phyloP scores from a whole-genome alignment of 2,113 vertebrate species.

The Bos taurus region ARS-UCD2.0 NC_037339.1:56267501-56268000 shows the following conservation, averaged over 20 bases:
- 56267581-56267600: neutral
- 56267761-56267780: neutral
- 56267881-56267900: neutral
- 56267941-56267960: neutral
- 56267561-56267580: neutral
- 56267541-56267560: neutral
- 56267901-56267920: neutral
- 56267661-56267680: rapidly evolving
- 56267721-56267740: neutral
- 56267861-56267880: neutral
- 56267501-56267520: neutral
- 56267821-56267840: neutral
- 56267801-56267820: neutral
- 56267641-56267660: neutral
- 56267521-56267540: neutral
- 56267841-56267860: neutral
- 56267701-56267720: neutral
- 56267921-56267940: neutral
- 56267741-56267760: neutral
- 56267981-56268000: neutral
- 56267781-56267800: neutral
- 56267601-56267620: neutral
- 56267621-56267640: neutral
- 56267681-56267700: neutral
- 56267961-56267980: neutral